Base-by-base conservation (phyloP, 2,888 invertebrate species). In the Zelleria hepariella region DNA sequence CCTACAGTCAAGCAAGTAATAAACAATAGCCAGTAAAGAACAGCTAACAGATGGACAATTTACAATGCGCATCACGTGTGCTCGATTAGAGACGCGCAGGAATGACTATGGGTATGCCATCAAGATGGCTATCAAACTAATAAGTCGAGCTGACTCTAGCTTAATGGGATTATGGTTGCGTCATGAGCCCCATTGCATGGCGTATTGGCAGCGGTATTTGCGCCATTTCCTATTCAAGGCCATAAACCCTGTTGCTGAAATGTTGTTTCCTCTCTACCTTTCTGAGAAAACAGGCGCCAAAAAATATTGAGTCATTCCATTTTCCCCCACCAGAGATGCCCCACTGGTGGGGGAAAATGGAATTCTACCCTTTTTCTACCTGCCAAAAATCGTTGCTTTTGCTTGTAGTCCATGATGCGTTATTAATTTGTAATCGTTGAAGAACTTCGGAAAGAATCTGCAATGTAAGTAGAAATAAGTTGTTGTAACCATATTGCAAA, bases 371-470 rank as follows among this genome's bases (percentile, higher is more conserved):
- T n/a, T n/a, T n/a, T n/a, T n/a, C n/a, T 66, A 87, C 83, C 80
- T 90, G 90, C 73, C 89, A 86, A 66, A 83, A 89, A 58, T 82
- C 84, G 15, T 87, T 86, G 55, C 89, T 85, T 61, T 78, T 79
- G 5, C 89, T 89, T 60, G 82, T 75, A 49, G 77, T 80, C 92
- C 93, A 93, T 0, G 90, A 76, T 1, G 90, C 89, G 70, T 91
- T 90, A 58, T 81, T 77, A 26, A 93, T 89, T 60, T 87, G 81
- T 55, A 91, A 79, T 27, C 88, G 80, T 27, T 80, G 74, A 24
- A 93, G 72, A 55, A 92, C 86, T 64, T 89, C 89, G 49, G 80
- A 79, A 53, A 93, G 70, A 53, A 91, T 86, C 87, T 82, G 72
- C 58, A 71, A 70, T 42, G 15, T 42, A 42, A n/a, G n/a, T n/a